Evolutionary conservation across 2,113 vertebrate genomes (phyloP).

Genomic region (Ammodytes marinus): DNA sequence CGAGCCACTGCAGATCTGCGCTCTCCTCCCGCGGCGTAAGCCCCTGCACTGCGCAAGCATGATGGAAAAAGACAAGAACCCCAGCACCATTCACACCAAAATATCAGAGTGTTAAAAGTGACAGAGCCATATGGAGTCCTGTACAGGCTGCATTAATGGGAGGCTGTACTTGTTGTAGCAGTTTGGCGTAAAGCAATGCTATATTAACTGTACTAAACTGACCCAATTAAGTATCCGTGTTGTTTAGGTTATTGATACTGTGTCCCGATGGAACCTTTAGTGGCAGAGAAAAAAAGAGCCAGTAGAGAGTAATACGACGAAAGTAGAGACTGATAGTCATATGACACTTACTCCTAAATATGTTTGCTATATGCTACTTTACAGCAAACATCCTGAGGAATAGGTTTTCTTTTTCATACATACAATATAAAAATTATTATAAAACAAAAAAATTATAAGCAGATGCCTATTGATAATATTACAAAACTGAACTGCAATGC

Average conservation of each 20-base stretch:
- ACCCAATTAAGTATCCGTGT: background rate
- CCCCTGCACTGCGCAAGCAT: constrained; percentile 73
- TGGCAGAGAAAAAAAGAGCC: background rate
- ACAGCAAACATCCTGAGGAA: too few relatives aligned
- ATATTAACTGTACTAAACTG: background rate
- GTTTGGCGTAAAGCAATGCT: background rate
- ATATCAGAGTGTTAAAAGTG: constrained; percentile 24
- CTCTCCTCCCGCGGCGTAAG: constrained; percentile 58
- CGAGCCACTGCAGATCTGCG: constrained; percentile 73
- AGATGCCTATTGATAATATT: background rate
- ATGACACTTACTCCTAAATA: background rate
- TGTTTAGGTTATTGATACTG: background rate
- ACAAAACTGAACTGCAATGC: background rate
- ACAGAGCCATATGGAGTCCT: constrained; percentile 3
- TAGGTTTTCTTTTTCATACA: too few relatives aligned
- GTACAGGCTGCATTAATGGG: background rate
- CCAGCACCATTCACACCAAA: constrained; percentile 26
- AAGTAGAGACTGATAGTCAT: background rate
- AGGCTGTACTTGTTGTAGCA: background rate
- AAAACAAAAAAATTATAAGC: background rate
- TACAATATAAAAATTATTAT: too few relatives aligned
- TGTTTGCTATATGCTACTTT: too few relatives aligned
- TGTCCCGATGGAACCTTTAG: background rate
- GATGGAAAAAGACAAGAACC: constrained; percentile 48
- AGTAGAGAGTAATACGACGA: too few relatives aligned